Conservation (phyloP, 2,888 invertebrate genomes). For the Chelonus formosanus region DNA sequence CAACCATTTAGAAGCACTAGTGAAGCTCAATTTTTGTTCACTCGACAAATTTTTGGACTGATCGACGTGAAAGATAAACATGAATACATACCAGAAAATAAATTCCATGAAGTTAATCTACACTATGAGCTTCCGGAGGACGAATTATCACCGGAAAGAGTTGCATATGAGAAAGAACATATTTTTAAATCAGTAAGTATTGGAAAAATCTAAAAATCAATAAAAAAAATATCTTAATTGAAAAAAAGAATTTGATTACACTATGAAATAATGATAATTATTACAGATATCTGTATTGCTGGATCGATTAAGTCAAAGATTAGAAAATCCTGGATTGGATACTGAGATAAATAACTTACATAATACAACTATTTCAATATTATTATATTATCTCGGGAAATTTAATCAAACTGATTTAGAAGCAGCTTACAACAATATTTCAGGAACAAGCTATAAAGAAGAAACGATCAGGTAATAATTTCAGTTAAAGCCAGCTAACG, state of each 20-base stretch:
- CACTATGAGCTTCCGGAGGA: constrained; percentile 56
- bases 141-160: constrained; percentile 59
- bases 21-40: constrained; percentile 62
- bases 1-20: constrained; percentile 65
- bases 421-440: constrained; percentile 57
- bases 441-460: constrained; percentile 77
- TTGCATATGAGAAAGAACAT: constrained; percentile 48
- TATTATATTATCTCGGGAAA: constrained; percentile 64
- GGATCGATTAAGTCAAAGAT: constrained; percentile 57
- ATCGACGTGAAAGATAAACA: constrained; percentile 46
- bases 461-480: constrained; percentile 71
- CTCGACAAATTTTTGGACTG: constrained; percentile 53
- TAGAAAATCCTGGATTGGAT: constrained; percentile 60
- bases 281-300: constrained; percentile 56
- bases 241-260: neutral
- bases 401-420: constrained; percentile 60
- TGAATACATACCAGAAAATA: constrained; percentile 32
- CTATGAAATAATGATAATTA: neutral
- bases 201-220: neutral
- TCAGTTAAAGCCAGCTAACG: too few relatives aligned
- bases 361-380: constrained; percentile 63
- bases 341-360: constrained; percentile 60
- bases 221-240: neutral
- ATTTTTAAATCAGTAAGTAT: constrained; percentile 54
- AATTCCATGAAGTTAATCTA: constrained; percentile 46